Base-by-base conservation (phyloP, 2,113 vertebrate species). In the Amphiprion percula region DNA sequence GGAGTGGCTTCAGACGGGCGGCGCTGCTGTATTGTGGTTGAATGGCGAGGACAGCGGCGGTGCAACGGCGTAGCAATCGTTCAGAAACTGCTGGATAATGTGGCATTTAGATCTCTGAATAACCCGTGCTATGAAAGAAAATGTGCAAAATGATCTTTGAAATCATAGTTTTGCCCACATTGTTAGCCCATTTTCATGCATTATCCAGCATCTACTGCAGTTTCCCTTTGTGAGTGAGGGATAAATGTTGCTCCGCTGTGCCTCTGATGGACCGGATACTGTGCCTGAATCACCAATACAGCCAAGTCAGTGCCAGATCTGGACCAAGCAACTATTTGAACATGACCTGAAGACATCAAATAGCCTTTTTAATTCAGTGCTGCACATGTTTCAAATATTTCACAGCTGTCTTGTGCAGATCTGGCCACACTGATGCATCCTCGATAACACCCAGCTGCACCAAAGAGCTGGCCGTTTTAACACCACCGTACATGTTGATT, bases 191-290 rank as follows among this genome's bases (percentile, higher is more conserved):
- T 65, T 58, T 0, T 30, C 30, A 30, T 30, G 15, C 44, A 30
- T 74, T 21, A 47, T 47, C 19, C 21, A 67, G 6, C 53, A 39
- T 23, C 12, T 9, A 2, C 17, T 46, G 17, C 59, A 12, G 68
- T 56, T 53, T 77, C 37, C 62, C 72, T 60, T 65, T 65, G 50
- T 30, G 24, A 61, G 69, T 54, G 72, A 70, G 56, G 26, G 59
- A 52, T 23, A 24, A 44, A 59, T 9, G 71, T 83, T 64, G 71
- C 71, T 77, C 74, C 71, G 53, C 60, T 46, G 84, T 88, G 88
- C 87, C 90, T 90, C 76, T 9, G 64, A 72, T 41, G 50, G 74
- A 89, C 91, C 89, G 3, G 76, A 89, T 83, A 83, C 85, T 88
- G 91, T 88, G 89, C 87, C 91, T 88, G 33, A 74, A 83, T 77